Evolutionary conservation across 2,113 vertebrate species (phyloP), one percentile per base, ranked within the genome.

Genomic region (Lates calcarifer): DNA sequence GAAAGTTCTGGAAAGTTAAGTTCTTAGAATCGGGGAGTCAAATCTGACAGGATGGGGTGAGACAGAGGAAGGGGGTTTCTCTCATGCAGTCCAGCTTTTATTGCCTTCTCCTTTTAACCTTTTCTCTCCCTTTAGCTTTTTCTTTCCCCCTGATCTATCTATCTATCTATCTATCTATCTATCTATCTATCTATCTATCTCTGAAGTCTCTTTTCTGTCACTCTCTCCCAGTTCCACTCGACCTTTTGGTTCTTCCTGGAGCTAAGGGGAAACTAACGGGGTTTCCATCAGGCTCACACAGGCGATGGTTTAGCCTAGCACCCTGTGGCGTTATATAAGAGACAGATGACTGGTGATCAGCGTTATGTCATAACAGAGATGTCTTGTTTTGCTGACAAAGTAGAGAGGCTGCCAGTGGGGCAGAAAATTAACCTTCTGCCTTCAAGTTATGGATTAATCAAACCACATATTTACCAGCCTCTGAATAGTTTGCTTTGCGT

Each of bases 321-420:
- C 60, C 51, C 58, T 62, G 37, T 28, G 57, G 35, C 1, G 29
- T 91, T 92, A 87, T 53, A 75, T 77, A 88, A 90, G 33, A 80
- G 41, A 76, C 82, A 70, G 65, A 81, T 68, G 85, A 89, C 61
- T 73, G 76, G 39, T 45, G 85, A 81, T 79, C 70, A 26, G 76
- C 1, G 41, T 85, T 85, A 87, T 80, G 49, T 81, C 84, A 89
- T 31, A 70, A 82, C 68, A 87, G 61, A 70, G 31, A 85, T 24
- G 43, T 74, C 63, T 63, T 75, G 45, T 74, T 80, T 39, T 64
- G 35, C 72, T 81, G 77, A 82, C 65, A 65, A 37, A 57, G 4
- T 41, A 28, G 51, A 60, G 29, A 77, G 33, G 31, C 55, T 33
- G 58, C n/a, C 22, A 17, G 26, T 28, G 15, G 13, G 22, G 65